phyloP scores from a whole-genome alignment of 1,140 invertebrate genomes.

The Musca domestica region DNA sequence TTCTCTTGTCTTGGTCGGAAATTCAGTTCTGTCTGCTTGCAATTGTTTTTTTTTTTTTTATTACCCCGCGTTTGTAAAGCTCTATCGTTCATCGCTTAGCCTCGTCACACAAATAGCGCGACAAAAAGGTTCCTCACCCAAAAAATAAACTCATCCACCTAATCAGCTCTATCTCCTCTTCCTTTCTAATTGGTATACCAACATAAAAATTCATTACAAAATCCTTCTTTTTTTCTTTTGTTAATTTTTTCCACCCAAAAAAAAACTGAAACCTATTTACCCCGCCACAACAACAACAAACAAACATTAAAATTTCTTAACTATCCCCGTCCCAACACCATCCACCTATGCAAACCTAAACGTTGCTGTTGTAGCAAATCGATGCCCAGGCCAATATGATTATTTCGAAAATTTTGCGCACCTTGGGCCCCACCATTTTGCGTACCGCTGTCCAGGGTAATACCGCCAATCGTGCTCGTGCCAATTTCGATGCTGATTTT shows the following conservation, averaged over 20 bases:
- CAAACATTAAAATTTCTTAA: constrained; percentile 15
- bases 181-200: no score
- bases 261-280: constrained; percentile 4
- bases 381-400: constrained; percentile 74
- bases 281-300: neutral
- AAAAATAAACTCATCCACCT: no score
- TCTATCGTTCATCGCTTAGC: no score
- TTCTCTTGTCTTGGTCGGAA: no score
- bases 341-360: neutral
- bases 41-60: no score
- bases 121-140: no score
- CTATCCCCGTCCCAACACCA: neutral
- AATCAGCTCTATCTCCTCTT: no score
- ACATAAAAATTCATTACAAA: no score
- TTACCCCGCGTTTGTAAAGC: no score
- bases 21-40: no score
- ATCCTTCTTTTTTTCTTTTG: neutral
- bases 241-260: neutral
- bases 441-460: constrained; percentile 53
- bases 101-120: no score
- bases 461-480: constrained; percentile 42
- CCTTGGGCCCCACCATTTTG: constrained; percentile 66
- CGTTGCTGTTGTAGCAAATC: constrained; percentile 65
- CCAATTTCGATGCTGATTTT: constrained; percentile 50
- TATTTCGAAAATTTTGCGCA: constrained; percentile 64